Conservation (phyloP, 2,797 vertebrate genomes). For the Coreius guichenoti region DNA sequence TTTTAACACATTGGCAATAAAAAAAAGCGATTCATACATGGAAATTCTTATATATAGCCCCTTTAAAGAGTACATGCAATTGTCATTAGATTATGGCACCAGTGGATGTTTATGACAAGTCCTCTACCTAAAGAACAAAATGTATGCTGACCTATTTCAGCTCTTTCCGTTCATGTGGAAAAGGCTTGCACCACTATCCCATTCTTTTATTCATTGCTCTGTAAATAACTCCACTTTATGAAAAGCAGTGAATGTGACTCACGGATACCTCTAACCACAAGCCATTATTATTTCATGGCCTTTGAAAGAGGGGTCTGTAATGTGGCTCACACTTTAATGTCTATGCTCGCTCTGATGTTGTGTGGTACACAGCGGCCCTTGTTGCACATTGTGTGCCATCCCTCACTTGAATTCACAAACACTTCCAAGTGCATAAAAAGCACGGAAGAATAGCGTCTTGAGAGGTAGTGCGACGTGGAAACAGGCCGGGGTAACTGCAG, state of each 20-base stretch:
- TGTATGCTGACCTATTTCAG: slow-evolving; percentile 65
- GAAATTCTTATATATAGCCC: background rate
- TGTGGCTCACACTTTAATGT: slow-evolving; percentile 78
- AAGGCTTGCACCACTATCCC: slow-evolving; percentile 77
- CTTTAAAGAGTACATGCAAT: background rate
- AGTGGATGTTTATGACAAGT: slow-evolving; percentile 20
- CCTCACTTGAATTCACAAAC: slow-evolving; percentile 85
- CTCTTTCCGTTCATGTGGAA: slow-evolving; percentile 74
- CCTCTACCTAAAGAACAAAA: slow-evolving; percentile 54
- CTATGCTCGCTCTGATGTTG: slow-evolving; percentile 82
- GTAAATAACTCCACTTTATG: slow-evolving; percentile 87
- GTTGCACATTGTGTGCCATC: slow-evolving; percentile 79
- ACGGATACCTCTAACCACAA: slow-evolving; percentile 83
- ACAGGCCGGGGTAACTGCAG: slow-evolving; percentile 72
- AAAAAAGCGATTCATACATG: background rate
- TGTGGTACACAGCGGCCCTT: slow-evolving; percentile 82
- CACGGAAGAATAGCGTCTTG: slow-evolving; percentile 72
- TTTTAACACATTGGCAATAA: background rate
- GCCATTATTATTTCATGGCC: slow-evolving; percentile 86
- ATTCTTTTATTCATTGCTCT: slow-evolving; percentile 85
- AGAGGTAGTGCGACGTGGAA: slow-evolving; percentile 75
- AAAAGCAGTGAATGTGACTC: slow-evolving; percentile 85
- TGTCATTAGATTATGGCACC: background rate
- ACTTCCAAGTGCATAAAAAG: slow-evolving; percentile 84
- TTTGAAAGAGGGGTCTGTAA: slow-evolving; percentile 83